phyloP scores from a whole-genome alignment of 1,140 invertebrate genomes.

The Tribolium castaneum region DNA sequence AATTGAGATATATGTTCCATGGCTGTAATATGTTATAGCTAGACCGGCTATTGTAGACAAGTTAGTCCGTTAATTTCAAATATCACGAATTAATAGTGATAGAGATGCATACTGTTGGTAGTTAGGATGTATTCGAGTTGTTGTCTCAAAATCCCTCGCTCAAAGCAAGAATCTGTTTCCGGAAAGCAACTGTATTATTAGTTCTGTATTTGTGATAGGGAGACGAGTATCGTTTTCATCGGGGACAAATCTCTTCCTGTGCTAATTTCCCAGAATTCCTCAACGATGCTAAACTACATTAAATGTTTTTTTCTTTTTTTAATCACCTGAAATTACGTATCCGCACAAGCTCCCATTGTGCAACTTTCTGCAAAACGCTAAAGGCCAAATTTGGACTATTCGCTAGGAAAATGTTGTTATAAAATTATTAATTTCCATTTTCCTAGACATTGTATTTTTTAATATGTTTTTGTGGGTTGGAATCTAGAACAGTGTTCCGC shows the following conservation, averaged over 20 bases:
- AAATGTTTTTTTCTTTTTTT: not conserved
- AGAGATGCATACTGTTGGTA: not conserved
- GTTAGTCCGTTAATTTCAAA: conserved; percentile 34
- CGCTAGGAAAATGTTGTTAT: not conserved
- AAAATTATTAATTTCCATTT: conserved; percentile 1
- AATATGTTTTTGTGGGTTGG: not conserved
- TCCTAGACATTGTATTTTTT: not conserved
- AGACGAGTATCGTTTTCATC: not conserved
- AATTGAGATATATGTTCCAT: conserved; percentile 33
- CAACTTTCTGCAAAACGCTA: not conserved
- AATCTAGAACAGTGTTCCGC: not conserved
- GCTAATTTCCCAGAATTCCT: too few species aligned
- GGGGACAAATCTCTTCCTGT: too few species aligned
- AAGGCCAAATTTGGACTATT: not conserved
- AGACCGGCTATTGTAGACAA: conserved; percentile 15
- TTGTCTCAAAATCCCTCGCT: not conserved
- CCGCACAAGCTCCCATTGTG: not conserved
- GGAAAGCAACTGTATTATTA: not conserved
- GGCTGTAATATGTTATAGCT: conserved; percentile 11
- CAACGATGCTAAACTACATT: too few species aligned
- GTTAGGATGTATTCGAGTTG: not conserved
- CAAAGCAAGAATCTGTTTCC: too few species aligned
- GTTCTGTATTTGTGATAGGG: not conserved
- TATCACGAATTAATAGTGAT: conserved; percentile 27
- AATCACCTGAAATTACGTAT: not conserved